A percentile compares a stretch with the other conserved stretches of the same genome.
phyloP scores from a whole-genome alignment of 2,797 vertebrate genomes.

The Cuniculus paca region DNA sequence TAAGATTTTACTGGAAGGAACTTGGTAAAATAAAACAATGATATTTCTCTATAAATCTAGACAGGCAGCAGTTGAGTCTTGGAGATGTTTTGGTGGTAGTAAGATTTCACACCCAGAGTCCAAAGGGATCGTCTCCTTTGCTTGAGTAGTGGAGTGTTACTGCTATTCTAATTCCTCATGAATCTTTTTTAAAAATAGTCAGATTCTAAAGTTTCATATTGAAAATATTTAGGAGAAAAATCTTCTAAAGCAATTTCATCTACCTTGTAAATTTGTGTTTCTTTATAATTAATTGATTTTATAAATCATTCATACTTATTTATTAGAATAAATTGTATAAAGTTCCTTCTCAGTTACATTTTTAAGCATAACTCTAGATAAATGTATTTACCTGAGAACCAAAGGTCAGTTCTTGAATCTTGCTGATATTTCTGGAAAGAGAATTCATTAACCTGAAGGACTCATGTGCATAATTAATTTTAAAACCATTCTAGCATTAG shows the following conservation, averaged over 20 bases:
- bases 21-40: constrained; percentile 22
- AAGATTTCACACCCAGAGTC: constrained; percentile 1
- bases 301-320: constrained; percentile 37
- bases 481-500: constrained; percentile 54
- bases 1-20: constrained; percentile 44
- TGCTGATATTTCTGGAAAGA: constrained; percentile 60
- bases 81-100: not conserved
- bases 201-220: constrained; percentile 47
- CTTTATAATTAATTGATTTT: constrained; percentile 43
- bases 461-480: constrained; percentile 39
- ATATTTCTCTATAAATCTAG: constrained; percentile 34
- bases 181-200: constrained; percentile 12
- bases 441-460: constrained; percentile 52
- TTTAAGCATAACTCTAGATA: constrained; percentile 1
- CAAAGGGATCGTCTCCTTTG: not conserved
- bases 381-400: not conserved
- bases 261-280: constrained; percentile 29
- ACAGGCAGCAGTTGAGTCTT: not conserved
- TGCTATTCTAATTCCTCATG: constrained; percentile 25
- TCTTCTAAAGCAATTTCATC: constrained; percentile 31
- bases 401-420: constrained; percentile 41
- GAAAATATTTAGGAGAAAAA: constrained; percentile 53
- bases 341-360: not conserved
- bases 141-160: constrained; percentile 21
- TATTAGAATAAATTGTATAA: constrained; percentile 55